Conservation (phyloP, 2,113 vertebrate genomes). For the Leucoraja erinaceus region DNA sequence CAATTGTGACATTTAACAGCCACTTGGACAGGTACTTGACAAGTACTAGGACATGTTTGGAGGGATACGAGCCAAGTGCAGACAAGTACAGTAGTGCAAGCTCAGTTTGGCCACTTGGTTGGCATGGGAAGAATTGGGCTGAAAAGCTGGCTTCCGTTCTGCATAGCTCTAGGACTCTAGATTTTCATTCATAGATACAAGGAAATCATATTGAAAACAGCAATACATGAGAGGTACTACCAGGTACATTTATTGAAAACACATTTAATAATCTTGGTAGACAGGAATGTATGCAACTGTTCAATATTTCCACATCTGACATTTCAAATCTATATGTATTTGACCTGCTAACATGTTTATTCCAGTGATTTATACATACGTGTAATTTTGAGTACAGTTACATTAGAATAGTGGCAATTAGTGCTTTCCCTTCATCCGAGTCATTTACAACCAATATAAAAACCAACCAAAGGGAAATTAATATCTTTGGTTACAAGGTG, state of each 20-base stretch:
- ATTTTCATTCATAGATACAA: not conserved
- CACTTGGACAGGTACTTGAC: too few species aligned
- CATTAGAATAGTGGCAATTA: not conserved
- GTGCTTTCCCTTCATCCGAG: not conserved
- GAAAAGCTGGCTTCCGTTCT: too few species aligned
- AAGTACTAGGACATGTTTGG: too few species aligned
- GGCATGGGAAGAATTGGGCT: not conserved
- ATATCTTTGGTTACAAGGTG: slow-evolving; percentile 14
- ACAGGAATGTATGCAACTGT: not conserved
- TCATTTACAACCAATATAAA: not conserved
- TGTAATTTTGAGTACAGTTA: not conserved
- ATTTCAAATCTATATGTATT: not conserved
- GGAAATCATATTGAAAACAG: not conserved
- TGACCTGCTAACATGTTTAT: not conserved
- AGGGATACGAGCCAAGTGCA: too few species aligned
- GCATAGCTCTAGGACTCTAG: too few species aligned
- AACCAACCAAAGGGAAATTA: not conserved
- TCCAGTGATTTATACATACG: not conserved
- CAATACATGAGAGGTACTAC: not conserved
- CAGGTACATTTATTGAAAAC: not conserved
- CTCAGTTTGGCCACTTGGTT: too few species aligned
- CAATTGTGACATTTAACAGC: too few species aligned
- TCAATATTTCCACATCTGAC: not conserved
- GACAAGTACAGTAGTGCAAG: too few species aligned
- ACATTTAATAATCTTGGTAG: not conserved